Evolutionary conservation across 2,888 invertebrate genomes (phyloP).

Genomic region (Athalia rosae): DNA sequence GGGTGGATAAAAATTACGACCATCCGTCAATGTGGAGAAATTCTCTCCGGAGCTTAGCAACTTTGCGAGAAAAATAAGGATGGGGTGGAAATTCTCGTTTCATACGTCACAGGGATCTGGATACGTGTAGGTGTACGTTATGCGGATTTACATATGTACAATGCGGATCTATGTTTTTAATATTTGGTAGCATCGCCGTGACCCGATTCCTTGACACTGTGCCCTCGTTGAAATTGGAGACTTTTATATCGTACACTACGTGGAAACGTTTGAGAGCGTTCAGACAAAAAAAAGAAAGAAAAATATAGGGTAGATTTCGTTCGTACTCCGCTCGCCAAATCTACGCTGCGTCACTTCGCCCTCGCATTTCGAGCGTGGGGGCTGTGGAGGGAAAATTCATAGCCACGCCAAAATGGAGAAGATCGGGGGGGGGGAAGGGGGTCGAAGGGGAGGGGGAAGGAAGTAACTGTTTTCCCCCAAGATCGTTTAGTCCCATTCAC

Average conservation of each 20-base stretch:
- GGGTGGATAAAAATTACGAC: slow-evolving; percentile 20
- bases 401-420: not conserved
- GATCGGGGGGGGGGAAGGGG: too few species aligned
- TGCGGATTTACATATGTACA: slow-evolving; percentile 1
- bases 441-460: too few species aligned
- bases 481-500: too few species aligned
- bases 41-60: not conserved
- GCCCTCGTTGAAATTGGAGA: slow-evolving; percentile 15
- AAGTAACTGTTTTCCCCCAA: too few species aligned
- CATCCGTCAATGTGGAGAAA: not conserved
- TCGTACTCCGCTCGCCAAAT: too few species aligned
- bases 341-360: too few species aligned
- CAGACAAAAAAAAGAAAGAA: too few species aligned
- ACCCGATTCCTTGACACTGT: slow-evolving; percentile 39
- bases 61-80: slow-evolving; percentile 8
- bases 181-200: slow-evolving; percentile 16
- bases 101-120: too few species aligned
- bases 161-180: slow-evolving; percentile 14
- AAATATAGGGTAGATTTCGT: too few species aligned
- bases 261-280: not conserved
- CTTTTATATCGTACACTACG: not conserved
- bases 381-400: not conserved
- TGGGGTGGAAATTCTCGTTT: not conserved
- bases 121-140: too few species aligned
- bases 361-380: not conserved